Percentiles rank a stretch among this genome's conserved stretches.
phyloP scores from a whole-genome alignment of 37 sponge, comb jelly and placozoan genomes.

The Spongia lamella region DNA sequence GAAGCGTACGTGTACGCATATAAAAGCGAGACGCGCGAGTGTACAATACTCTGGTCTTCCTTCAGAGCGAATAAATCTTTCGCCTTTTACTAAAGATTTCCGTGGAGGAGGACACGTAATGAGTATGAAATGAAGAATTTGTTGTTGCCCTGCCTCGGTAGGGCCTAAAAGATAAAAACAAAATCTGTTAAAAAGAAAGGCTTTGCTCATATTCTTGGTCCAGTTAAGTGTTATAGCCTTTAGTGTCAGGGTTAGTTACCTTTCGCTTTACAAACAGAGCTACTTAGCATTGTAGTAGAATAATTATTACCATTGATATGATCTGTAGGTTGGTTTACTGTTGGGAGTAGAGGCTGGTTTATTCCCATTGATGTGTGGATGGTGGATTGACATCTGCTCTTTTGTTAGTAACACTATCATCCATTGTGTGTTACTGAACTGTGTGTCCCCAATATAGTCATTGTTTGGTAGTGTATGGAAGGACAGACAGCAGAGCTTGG shows the following conservation, averaged over 20 bases:
- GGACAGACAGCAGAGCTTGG: conserved; percentile 59
- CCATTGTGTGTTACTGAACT: background rate
- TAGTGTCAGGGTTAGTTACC: too few species aligned
- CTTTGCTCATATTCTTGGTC: background rate
- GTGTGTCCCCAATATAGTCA: conserved; percentile 27
- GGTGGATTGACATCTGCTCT: conserved; percentile 98
- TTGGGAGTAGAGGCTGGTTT: conserved; percentile 85
- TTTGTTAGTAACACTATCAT: conserved; percentile 54
- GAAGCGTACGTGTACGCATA: too few species aligned
- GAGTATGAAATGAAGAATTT: conserved; percentile 19
- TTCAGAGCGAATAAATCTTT: conserved; percentile 46
- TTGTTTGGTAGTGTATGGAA: conserved; percentile 69
- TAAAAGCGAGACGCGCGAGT: background rate
- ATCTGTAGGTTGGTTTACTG: conserved; percentile 69
- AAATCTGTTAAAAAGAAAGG: too few species aligned
- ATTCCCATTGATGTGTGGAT: conserved; percentile 92
- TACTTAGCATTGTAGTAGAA: too few species aligned
- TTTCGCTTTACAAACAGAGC: too few species aligned
- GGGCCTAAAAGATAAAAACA: too few species aligned
- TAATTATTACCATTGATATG: too few species aligned
- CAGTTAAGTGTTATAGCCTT: too few species aligned
- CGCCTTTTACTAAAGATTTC: conserved; percentile 63
- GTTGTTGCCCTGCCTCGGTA: too few species aligned
- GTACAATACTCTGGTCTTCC: conserved; percentile 29
- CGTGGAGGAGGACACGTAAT: conserved; percentile 47